A percentile compares a stretch with the other conserved stretches of the same genome.
phyloP scores from a whole-genome alignment of 2,888 invertebrate genomes.

The Danaus chrysippus region DNA sequence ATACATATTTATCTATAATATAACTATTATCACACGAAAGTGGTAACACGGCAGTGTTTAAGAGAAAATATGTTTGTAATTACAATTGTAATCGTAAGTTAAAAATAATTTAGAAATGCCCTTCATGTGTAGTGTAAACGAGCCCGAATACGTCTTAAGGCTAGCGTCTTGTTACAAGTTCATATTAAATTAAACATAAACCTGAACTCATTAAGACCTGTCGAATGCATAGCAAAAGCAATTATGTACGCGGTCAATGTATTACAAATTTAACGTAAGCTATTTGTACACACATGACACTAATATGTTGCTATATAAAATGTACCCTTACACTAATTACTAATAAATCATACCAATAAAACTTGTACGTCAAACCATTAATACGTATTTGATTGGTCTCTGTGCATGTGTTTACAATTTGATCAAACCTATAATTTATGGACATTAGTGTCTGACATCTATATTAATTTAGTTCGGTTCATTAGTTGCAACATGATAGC shows the following conservation, averaged over 20 bases:
- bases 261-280: neutral
- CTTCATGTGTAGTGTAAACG: conserved; percentile 12
- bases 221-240: conserved; percentile 65
- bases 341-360: conserved; percentile 27
- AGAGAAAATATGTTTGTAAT: no score
- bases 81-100: neutral
- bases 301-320: conserved; percentile 4
- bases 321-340: conserved; percentile 14
- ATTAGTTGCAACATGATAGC: neutral
- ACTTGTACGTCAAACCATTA: conserved; percentile 33
- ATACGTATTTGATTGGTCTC: conserved; percentile 48
- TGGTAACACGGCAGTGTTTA: no score
- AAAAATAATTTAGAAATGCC: no score
- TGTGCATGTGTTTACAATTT: conserved; percentile 41
- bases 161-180: conserved; percentile 63
- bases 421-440: conserved; percentile 40
- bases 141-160: conserved; percentile 61
- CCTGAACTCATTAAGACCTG: conserved; percentile 67
- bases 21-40: no score
- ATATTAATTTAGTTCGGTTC: conserved; percentile 9
- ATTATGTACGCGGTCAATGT: conserved; percentile 59
- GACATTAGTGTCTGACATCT: conserved; percentile 29
- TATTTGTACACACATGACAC: neutral
- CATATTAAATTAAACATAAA: conserved; percentile 74
- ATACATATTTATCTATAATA: no score